These are phyloP conservation scores for Capra hircus DNA, from an alignment of 2,113 vertebrate genomes.

Conservation along the genomic window DNA sequence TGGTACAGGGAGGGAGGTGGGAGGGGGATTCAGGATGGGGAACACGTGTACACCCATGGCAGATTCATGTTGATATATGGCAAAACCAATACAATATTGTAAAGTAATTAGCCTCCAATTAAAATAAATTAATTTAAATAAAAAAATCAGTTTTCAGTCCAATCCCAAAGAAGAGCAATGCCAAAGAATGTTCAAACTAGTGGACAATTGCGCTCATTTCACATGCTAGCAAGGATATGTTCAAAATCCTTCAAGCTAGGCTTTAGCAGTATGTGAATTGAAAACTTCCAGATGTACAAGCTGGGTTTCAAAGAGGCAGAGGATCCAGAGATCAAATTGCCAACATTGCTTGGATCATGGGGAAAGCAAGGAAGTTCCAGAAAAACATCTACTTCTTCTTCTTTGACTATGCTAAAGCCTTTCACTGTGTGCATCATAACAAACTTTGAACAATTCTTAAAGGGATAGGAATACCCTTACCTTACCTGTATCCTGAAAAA, in stretches of 20 bases:
- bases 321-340: neutral
- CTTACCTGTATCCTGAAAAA: neutral
- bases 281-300: neutral
- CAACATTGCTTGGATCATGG: neutral
- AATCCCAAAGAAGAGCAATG: neutral
- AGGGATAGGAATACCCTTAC: neutral
- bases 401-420: neutral
- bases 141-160: neutral
- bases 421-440: neutral
- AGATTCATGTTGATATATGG: too few species aligned
- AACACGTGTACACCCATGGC: too few species aligned
- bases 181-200: neutral
- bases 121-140: too few species aligned
- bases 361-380: neutral
- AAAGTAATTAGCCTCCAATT: too few species aligned
- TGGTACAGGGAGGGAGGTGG: too few species aligned
- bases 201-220: neutral
- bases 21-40: too few species aligned
- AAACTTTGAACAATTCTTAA: neutral
- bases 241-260: neutral
- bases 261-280: neutral
- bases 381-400: neutral
- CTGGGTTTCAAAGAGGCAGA: neutral
- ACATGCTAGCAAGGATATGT: neutral
- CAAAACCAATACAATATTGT: too few species aligned